Evolutionary conservation across 2,888 invertebrate genomes (phyloP).

Genomic region (Philonicus albiceps): DNA sequence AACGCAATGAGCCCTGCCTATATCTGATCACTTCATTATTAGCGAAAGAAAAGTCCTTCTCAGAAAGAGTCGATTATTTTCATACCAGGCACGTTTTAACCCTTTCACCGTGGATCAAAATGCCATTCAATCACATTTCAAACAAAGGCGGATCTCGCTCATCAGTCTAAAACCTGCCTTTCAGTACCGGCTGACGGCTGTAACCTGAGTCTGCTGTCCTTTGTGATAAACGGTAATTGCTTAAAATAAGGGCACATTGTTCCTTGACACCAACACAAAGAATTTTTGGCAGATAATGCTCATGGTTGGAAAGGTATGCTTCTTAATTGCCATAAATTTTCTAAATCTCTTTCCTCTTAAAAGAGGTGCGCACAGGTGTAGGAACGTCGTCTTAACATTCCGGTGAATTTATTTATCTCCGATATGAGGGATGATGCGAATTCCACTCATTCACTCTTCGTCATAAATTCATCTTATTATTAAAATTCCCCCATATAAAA

Average conservation of each 20-base stretch:
- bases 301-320: not conserved
- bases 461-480: not conserved
- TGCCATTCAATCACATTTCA: not conserved
- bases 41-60: not conserved
- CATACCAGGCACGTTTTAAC: not conserved
- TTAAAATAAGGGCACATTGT: slow-evolving; percentile 18
- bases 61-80: not conserved
- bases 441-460: not conserved
- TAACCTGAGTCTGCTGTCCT: not conserved
- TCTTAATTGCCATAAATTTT: not conserved
- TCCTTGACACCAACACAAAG: slow-evolving; percentile 14
- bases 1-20: not conserved
- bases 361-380: not conserved
- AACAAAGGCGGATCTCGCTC: not conserved
- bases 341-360: not conserved
- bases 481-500: not conserved
- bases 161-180: not conserved
- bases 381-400: not conserved
- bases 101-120: not conserved
- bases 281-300: not conserved
- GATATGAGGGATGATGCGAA: not conserved
- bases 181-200: not conserved
- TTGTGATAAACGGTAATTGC: slow-evolving; percentile 12
- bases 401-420: not conserved
- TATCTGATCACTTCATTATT: not conserved